These are phyloP conservation scores for Moxostoma hubbsi DNA, from an alignment of 2,797 vertebrate genomes.

Conservation along the genomic window DNA sequence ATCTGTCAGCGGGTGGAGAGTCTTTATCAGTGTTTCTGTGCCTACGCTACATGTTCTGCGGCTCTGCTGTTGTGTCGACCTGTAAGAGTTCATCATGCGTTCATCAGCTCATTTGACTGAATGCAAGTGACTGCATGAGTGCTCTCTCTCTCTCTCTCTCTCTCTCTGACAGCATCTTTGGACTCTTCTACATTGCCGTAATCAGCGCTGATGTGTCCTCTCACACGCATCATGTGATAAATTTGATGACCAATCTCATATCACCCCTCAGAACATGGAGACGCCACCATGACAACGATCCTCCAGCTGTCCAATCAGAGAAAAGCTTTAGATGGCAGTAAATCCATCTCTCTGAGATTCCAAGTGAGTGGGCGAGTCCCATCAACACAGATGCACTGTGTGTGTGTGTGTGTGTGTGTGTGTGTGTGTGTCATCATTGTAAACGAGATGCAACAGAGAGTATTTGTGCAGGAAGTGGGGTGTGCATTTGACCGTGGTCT, in stretches of 20 bases:
- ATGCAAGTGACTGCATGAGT: constrained; percentile 18
- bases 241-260: constrained; percentile 44
- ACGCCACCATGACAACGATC: constrained; percentile 41
- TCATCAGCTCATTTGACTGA: constrained; percentile 6
- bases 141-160: not conserved
- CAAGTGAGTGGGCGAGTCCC: constrained; percentile 21
- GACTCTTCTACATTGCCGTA: constrained; percentile 5
- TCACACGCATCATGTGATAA: constrained; percentile 26
- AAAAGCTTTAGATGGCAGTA: not conserved
- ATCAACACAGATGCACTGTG: not conserved
- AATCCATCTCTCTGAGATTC: constrained; percentile 32
- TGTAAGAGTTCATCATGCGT: not conserved
- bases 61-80: not conserved
- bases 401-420: not conserved
- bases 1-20: no score
- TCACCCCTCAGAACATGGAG: constrained; percentile 25
- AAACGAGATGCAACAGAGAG: no score
- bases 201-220: constrained; percentile 36
- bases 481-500: no score
- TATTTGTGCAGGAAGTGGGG: no score
- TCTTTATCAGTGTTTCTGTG: no score
- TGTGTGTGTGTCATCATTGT: not conserved
- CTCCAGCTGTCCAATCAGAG: constrained; percentile 27
- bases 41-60: not conserved
- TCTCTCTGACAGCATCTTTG: constrained; percentile 30